Base-by-base conservation (phyloP, 2,888 invertebrate species). In the Bombyx huttoni region DNA sequence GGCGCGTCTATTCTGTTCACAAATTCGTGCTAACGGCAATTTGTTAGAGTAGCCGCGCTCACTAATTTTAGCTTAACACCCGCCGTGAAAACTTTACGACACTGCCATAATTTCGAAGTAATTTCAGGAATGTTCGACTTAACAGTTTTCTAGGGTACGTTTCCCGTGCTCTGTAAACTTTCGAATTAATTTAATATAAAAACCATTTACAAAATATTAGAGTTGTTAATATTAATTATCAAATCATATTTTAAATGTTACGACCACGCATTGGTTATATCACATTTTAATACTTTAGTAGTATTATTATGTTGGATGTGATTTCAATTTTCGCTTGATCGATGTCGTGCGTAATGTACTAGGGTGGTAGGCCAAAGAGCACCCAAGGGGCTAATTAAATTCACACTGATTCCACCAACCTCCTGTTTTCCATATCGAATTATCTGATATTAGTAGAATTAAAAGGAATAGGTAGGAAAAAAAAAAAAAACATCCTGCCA, bases 381-480 rank as follows among this genome's bases (percentile, higher is more conserved):
- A 72, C 68, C 73, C 75, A 78, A 84, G 81, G 85, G 86, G 86
- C 87, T 87, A 87, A 88, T 88, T 88, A 87, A 87, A 86, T 87
- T 88, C 82, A 83, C 87, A 85, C 84, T 81, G 82, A 78, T 75
- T 77, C 40, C 40, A 40, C 40, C 40, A 40, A 74, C 67, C 81
- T 78, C 80, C 78, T 84, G 78, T 76, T 24, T 24, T 24, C 76
- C 76, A 75, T 76, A 70, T 78, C 80, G 76, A 81, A 86, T 87
- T 86, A 85, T 85, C 78, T 77, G 75, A 80, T 84, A 83, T 85
- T 86, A 84, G 86, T 87, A 84, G 87, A 85, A 87, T 85, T 86
- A 85, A 0, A 24, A 24, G n/a, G n/a, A n/a, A n/a, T n/a, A n/a
- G n/a, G n/a, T n/a, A n/a, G n/a, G n/a, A n/a, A n/a, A n/a, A n/a